Conservation (phyloP, 2,113 vertebrate species). For the Orthonyx spaldingii region DNA sequence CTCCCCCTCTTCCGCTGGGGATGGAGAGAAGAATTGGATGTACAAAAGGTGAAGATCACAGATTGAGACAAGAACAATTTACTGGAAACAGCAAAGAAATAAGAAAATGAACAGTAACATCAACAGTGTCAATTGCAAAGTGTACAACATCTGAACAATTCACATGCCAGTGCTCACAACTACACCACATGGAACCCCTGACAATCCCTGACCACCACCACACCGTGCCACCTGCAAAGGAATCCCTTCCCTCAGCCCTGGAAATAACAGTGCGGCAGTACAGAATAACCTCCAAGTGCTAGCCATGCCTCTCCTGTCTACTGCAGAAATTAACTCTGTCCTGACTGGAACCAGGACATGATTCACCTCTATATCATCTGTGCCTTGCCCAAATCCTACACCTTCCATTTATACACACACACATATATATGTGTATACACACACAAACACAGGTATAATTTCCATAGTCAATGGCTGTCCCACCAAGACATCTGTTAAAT, state of each 20-base stretch:
- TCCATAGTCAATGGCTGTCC: not conserved
- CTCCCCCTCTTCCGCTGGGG: not conserved
- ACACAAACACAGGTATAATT: no score
- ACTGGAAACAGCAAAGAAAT: not conserved
- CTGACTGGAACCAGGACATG: not conserved
- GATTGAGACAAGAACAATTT: not conserved
- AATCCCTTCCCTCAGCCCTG: not conserved
- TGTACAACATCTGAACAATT: not conserved
- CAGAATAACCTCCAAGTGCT: not conserved
- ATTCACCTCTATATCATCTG: not conserved
- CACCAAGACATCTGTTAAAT: not conserved
- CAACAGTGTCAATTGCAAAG: not conserved
- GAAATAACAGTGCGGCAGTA: accelerated
- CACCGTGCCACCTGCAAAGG: accelerated
- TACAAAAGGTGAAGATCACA: not conserved
- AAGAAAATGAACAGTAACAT: not conserved
- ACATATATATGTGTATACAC: accelerated
- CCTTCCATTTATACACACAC: not conserved
- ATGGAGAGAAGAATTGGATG: not conserved
- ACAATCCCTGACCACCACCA: accelerated
- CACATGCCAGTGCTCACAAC: not conserved
- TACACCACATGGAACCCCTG: accelerated
- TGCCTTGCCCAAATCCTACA: not conserved
- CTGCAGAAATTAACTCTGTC: not conserved
- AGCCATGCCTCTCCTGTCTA: not conserved